Conservation (phyloP, 2,113 vertebrate genomes). For the Syngnathus typhle region DNA sequence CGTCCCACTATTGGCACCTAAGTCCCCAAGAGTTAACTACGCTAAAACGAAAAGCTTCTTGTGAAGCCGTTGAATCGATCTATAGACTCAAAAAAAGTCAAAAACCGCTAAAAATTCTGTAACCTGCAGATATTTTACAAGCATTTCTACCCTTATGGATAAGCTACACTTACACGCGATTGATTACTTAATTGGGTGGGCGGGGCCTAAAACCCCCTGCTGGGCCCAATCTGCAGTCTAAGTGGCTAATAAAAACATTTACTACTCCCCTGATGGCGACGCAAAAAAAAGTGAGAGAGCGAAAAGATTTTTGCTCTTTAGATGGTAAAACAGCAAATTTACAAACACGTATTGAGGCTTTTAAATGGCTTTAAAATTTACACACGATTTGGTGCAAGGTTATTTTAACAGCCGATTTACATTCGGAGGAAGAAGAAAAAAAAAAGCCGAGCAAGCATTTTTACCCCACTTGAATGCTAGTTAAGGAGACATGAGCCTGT, state of each 20-base stretch:
- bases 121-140: constrained; percentile 9
- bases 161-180: constrained; percentile 45
- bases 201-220: constrained; percentile 27
- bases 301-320: background rate
- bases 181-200: constrained; percentile 43
- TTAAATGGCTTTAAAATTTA: too few relatives aligned
- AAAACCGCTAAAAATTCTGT: too few relatives aligned
- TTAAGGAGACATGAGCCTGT: constrained; percentile 22
- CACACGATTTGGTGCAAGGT: constrained; percentile 23
- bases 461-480: constrained; percentile 31
- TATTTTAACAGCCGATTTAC: constrained; percentile 28
- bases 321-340: too few relatives aligned
- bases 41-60: background rate
- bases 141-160: constrained; percentile 10
- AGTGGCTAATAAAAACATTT: constrained; percentile 57
- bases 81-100: too few relatives aligned
- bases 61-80: background rate
- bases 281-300: constrained; percentile 1
- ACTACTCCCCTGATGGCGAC: constrained; percentile 34
- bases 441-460: constrained; percentile 13
- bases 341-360: too few relatives aligned
- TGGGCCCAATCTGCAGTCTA: constrained; percentile 28
- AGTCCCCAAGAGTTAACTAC: background rate
- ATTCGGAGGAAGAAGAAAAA: too few relatives aligned
- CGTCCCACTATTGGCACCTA: too few relatives aligned